Evolutionary conservation across 2,113 vertebrate species (phyloP), one percentile per base, ranked within the genome.

Genomic region (Thamnaconus septentrionalis): DNA sequence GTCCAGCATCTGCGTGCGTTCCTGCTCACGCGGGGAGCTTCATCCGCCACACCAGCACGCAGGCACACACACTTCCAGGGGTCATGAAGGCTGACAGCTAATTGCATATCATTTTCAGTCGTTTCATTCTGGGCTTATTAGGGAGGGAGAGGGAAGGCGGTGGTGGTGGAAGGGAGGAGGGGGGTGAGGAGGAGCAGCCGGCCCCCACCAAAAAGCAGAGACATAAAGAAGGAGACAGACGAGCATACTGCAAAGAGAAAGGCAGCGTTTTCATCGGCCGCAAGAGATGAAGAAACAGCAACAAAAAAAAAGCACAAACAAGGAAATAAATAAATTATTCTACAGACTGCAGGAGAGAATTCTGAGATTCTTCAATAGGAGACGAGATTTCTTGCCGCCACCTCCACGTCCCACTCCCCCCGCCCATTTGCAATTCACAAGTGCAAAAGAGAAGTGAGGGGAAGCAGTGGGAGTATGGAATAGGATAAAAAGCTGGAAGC

Each of bases 31-130:
- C 44, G 5, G 7, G 44, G 7, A 45, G 7, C 44, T 45, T 7
- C 50, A 10, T 50, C 11, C 5, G n/a, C n/a, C n/a, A n/a, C n/a
- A n/a, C n/a, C n/a, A n/a, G n/a, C n/a, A n/a, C n/a, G 50, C 11
- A 11, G 10, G 18, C 18, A 31, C 8, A 64, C 47, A 50, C 43
- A 48, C 44, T 49, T 41, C 66, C 12, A 2, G 0, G 59, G 9
- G 71, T 47, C 60, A 61, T 62, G 59, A 73, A 67, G 49, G 18
- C 18, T 31, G 18, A 79, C 56, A 67, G 61, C 76, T 88, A 82
- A 88, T 80, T 81, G 83, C 75, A 75, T 85, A 86, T 89, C 70
- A 84, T 85, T 87, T 81, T 82, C 75, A 74, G 60, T 61, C 52
- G 5, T 76, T 81, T 81, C 79, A 66, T 79, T 84, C 80, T 3